Evolutionary conservation across 2,888 invertebrate genomes (phyloP), one percentile per base, ranked within the genome.

Genomic region (Stenotaenia linearis): DNA sequence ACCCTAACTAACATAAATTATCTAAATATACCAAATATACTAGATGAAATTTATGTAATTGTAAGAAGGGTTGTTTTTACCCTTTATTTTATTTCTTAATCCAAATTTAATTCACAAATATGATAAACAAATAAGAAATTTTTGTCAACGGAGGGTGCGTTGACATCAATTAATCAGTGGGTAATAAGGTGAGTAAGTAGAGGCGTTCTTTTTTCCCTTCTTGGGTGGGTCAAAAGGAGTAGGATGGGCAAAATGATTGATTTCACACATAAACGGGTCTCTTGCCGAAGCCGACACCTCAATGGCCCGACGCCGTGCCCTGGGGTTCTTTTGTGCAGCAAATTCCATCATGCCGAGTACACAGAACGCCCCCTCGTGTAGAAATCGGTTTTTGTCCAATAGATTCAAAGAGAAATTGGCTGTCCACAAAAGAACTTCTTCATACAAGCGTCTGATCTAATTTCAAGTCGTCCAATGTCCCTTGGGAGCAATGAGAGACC

Each of bases 311-410:
- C 61, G 61, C 61, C 23, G 61, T 61, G 61, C 61, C 61, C 61
- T 61, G 25, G 61, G 61, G 61, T 61, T 61, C 61, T 61, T 61
- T 61, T 61, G 61, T 61, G 25, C 25, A 61, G 61, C 61, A 61
- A 61, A 61, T 61, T 61, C 61, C 61, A 61, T 61, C 61, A 61
- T 4, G 61, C 61, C 61, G 25, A 61, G 28, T 61, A 61, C 61
- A 61, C 61, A 61, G 25, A 61, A 61, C 61, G 61, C 61, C 61
- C 61, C 61, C 61, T 61, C 9, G 12, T 23, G 3, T 25, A 25
- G 25, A 61, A 61, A 61, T 61, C 61, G 61, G 10, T 23, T 56
- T 61, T 25, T 28, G 25, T 61, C 61, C 61, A 61, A 61, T 61
- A 28, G 61, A 61, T 28, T 61, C 23, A 61, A 61, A 23, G 61